Evolutionary conservation across 2,888 invertebrate genomes (phyloP).

Genomic region (Melinaea menophilus): DNA sequence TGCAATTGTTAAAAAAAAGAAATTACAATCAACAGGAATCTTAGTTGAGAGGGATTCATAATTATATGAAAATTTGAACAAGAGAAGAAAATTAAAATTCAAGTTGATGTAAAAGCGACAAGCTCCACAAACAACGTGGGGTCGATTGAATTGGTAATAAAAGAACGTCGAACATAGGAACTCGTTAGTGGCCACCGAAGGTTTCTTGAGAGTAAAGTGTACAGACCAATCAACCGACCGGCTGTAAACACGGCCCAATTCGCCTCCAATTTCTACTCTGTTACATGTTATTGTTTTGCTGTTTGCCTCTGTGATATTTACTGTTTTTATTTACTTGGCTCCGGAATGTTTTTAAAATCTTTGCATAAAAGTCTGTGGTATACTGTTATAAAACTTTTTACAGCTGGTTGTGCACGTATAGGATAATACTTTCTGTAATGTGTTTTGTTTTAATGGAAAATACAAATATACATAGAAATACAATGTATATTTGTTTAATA

Average conservation of each 20-base stretch:
- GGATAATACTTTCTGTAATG: too few species aligned
- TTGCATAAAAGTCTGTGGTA: too few species aligned
- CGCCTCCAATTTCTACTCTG: conserved; percentile 3
- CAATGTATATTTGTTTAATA: too few species aligned
- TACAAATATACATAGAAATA: too few species aligned
- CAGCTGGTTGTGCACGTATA: too few species aligned
- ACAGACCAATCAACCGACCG: conserved; percentile 48
- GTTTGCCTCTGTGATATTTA: neutral
- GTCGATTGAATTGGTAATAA: conserved; percentile 27
- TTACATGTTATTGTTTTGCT: conserved; percentile 2
- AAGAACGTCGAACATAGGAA: conserved; percentile 38
- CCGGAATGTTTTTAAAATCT: neutral
- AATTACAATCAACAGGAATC: too few species aligned
- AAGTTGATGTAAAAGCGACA: conserved; percentile 20
- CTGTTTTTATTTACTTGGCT: neutral
- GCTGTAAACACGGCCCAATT: conserved; percentile 31
- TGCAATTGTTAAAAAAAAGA: too few species aligned
- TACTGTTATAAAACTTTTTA: too few species aligned
- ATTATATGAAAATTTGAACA: conserved; percentile 6
- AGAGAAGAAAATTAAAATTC: conserved; percentile 14
- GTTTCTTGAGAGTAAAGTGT: conserved; percentile 52
- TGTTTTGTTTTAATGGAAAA: too few species aligned
- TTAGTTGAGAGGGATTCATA: neutral
- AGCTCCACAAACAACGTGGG: conserved; percentile 23
- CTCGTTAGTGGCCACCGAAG: conserved; percentile 53